phyloP scores from a whole-genome alignment of 2,113 vertebrate species.

The Zosterops borbonicus region DNA sequence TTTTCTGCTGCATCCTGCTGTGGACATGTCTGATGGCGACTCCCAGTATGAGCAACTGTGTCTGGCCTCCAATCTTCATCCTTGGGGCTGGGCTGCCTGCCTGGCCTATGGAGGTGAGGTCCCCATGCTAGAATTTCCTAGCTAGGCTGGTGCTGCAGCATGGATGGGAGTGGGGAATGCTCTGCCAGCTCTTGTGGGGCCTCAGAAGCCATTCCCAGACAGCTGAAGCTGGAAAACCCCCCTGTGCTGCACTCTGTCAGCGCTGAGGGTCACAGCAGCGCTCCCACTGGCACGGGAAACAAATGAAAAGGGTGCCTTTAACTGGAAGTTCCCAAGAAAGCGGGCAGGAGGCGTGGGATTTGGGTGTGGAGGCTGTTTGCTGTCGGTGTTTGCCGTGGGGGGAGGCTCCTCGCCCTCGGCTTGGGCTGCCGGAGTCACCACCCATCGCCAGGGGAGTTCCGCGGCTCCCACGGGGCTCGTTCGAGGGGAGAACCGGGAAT shows the following conservation, averaged over 20 bases:
- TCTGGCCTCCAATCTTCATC: neutral
- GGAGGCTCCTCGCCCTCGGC: neutral
- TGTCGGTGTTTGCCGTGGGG: neutral
- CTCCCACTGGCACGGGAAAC: accelerated
- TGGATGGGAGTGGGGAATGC: neutral
- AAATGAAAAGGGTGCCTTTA: neutral
- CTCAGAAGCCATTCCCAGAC: neutral
- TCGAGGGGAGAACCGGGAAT: neutral
- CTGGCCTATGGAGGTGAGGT: neutral
- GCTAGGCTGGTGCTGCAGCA: neutral
- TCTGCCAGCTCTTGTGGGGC: neutral
- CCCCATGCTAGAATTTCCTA: accelerated
- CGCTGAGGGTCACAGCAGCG: accelerated
- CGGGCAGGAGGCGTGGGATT: neutral
- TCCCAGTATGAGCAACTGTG: neutral
- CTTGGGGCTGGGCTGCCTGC: neutral
- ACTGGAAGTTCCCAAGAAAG: neutral
- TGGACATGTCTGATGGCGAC: neutral
- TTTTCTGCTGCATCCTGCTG: neutral
- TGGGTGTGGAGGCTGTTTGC: neutral
- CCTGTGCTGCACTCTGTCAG: neutral
- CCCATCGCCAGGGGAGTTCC: neutral
- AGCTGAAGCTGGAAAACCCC: neutral
- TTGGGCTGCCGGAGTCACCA: accelerated
- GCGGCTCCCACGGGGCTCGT: accelerated